phyloP scores from a whole-genome alignment of 2,113 vertebrate species.

The Serilophus lunatus region DNA sequence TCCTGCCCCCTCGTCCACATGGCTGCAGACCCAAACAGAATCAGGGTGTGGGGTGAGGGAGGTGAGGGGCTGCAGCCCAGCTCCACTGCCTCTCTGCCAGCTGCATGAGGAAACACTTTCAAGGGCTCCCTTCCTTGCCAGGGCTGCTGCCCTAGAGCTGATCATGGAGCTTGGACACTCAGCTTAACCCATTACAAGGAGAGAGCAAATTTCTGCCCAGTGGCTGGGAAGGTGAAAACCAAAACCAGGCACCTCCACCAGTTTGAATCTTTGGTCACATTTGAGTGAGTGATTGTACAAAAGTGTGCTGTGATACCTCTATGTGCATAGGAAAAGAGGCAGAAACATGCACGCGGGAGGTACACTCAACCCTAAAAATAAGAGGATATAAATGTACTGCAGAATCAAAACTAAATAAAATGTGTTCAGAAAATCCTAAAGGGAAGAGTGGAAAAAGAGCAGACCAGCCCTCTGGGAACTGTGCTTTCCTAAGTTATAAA shows the following conservation, averaged over 20 bases:
- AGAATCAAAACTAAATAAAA: constrained; percentile 20
- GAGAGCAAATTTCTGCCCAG: background rate
- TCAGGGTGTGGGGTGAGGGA: background rate
- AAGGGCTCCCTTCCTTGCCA: background rate
- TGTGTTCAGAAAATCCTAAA: constrained; percentile 38
- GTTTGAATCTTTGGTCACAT: background rate
- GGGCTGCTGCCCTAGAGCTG: background rate
- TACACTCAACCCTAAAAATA: background rate
- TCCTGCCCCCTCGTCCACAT: background rate
- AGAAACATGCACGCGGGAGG: background rate
- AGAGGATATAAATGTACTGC: background rate
- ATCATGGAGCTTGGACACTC: background rate
- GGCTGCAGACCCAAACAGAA: background rate
- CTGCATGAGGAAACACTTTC: background rate
- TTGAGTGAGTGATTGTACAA: background rate
- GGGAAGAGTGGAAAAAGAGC: constrained; percentile 28
- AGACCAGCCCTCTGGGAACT: constrained; percentile 36
- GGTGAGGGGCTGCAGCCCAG: background rate
- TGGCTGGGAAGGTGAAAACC: background rate
- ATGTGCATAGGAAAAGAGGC: background rate
- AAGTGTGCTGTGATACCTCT: background rate
- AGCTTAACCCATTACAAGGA: background rate
- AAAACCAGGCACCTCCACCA: background rate
- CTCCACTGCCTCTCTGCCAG: accelerated
- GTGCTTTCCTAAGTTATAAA: constrained; percentile 63